Evolutionary conservation across 37 sponge, comb jelly and placozoan genomes (phyloP), one percentile per base, ranked within the genome.

Genomic region (Ianthella basta): DNA sequence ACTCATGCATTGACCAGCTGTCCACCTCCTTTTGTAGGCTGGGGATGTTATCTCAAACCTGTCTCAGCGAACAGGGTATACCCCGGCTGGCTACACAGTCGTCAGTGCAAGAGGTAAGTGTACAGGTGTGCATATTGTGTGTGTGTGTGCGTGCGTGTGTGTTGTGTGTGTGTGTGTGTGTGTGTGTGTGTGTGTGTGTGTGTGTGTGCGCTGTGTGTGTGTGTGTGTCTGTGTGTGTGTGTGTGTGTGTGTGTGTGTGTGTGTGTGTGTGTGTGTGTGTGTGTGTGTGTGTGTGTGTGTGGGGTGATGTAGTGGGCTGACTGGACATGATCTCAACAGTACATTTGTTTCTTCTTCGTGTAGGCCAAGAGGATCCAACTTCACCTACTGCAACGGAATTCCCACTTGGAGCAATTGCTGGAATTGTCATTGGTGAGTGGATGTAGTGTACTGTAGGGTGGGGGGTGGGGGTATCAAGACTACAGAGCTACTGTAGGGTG

Each of bases 341-440:
- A n/a, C n/a, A n/a, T n/a, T n/a, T n/a, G n/a, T n/a, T n/a, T n/a
- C n/a, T n/a, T n/a, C n/a, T n/a, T n/a, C n/a, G n/a, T n/a, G n/a
- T n/a, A n/a, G n/a, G n/a, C n/a, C n/a, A 44, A 10, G 50, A 44
- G 8, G 6, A 3, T 44, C 3, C 50, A 44, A 44, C 50, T 44
- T 5, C 80, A 79, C 55, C 80, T 6, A 39, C 56, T 19, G 44
- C 56, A 79, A 8, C 72, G 15, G 4, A 25, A 6, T 36, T 35
- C 21, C 72, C 72, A 32, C 72, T 70, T 29, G 72, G 5, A 70
- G 37, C 32, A 3, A 36, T 36, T 33, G 29, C 15, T 36, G 72
- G 72, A 27, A 70, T 70, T 70, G 37, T 33, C 20, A 70, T 70
- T 20, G 72, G 72, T 70, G 37, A 70, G 56, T 24, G 65, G 29